Evolutionary conservation across 2,113 vertebrate genomes (phyloP).

Genomic region (Furnarius figulus): DNA sequence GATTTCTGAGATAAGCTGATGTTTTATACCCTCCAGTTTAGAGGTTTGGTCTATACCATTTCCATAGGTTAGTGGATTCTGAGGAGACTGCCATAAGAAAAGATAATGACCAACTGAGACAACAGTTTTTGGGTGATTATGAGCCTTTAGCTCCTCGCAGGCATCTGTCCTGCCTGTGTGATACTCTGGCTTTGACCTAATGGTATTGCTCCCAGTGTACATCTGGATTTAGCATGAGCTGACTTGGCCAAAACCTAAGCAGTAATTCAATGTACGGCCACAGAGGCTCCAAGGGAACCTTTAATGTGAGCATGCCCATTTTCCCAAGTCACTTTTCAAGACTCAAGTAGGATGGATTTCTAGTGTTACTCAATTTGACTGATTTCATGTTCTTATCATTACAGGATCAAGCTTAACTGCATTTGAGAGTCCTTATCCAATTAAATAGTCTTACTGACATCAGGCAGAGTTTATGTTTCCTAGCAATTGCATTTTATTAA

Average conservation of each 20-base stretch:
- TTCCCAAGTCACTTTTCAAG: neutral
- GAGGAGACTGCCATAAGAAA: neutral
- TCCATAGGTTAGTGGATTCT: neutral
- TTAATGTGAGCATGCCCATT: accelerated
- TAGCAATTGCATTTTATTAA: neutral
- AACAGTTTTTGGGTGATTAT: neutral
- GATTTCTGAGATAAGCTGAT: neutral
- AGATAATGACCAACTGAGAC: neutral
- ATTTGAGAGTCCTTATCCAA: neutral
- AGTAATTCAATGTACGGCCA: neutral
- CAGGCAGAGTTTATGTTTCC: neutral
- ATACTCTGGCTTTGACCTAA: neutral
- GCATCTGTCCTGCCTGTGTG: neutral
- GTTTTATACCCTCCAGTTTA: neutral
- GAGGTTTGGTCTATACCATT: neutral
- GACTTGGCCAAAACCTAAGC: neutral
- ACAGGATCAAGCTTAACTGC: neutral
- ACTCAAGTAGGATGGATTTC: neutral
- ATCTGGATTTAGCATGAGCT: neutral
- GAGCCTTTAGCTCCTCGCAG: neutral
- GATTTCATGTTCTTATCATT: neutral
- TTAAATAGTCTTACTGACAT: neutral
- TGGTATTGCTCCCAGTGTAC: neutral
- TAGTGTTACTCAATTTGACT: neutral
- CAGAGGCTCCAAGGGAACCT: neutral